Conservation (phyloP, 2,797 vertebrate species). For the Propithecus deckenii region DNA sequence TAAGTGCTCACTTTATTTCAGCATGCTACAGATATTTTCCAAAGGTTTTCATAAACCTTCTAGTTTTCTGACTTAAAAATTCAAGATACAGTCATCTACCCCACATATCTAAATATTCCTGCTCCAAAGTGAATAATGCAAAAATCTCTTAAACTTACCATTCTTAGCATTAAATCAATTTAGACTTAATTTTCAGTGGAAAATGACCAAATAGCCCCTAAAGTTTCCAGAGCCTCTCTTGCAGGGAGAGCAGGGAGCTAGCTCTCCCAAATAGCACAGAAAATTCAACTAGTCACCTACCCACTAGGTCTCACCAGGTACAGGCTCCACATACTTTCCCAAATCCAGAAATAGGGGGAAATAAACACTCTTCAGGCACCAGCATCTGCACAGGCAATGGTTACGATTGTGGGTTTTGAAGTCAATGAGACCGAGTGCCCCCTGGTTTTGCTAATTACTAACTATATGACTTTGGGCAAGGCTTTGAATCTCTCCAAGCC, state of each 20-base stretch:
- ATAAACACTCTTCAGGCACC: background rate
- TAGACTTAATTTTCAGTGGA: constrained; percentile 36
- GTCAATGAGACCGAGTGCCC: background rate
- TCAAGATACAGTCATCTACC: constrained; percentile 30
- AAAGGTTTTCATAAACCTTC: constrained; percentile 55
- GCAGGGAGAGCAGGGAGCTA: background rate
- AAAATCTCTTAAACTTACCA: constrained; percentile 30
- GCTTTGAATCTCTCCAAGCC: background rate
- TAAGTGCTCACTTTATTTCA: constrained; percentile 72
- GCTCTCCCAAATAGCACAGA: background rate
- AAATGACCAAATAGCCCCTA: constrained; percentile 9
- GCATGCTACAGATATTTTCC: constrained; percentile 70
- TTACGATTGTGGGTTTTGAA: background rate
- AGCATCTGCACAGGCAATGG: background rate
- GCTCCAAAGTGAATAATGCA: constrained; percentile 7
- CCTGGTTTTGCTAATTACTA: background rate
- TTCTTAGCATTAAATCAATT: constrained; percentile 11
- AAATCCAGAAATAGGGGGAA: background rate
- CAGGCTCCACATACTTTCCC: background rate
- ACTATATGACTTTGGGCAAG: background rate
- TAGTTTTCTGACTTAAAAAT: constrained; percentile 59
- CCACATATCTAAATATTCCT: constrained; percentile 44
- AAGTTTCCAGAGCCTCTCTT: constrained; percentile 6
- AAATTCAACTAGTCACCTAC: constrained; percentile 7
- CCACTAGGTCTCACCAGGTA: background rate